phyloP scores from a whole-genome alignment of 2,113 vertebrate species.

The Panthera tigris region DNA sequence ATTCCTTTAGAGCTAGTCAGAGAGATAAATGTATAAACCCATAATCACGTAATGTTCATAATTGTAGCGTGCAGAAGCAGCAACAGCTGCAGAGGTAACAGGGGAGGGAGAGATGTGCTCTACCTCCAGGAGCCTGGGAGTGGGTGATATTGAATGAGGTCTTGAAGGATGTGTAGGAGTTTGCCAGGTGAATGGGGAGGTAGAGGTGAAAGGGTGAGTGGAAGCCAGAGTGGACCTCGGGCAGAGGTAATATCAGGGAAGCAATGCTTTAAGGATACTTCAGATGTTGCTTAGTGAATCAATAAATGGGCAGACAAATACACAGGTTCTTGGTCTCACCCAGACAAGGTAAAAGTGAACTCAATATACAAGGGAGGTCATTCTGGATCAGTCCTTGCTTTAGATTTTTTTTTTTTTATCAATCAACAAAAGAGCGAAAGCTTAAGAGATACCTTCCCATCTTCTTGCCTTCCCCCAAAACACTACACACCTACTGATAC shows the following conservation, averaged over 20 bases:
- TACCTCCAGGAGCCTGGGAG: background rate
- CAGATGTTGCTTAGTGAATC: background rate
- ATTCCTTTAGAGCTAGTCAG: background rate
- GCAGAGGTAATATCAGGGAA: background rate
- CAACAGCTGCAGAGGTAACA: background rate
- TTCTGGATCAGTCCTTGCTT: background rate
- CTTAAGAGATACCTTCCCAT: background rate
- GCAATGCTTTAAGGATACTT: background rate
- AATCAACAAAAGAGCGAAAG: background rate
- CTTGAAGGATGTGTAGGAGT: constrained; percentile 35
- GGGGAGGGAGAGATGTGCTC: background rate
- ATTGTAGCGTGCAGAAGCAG: background rate
- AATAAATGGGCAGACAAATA: background rate
- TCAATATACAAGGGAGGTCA: background rate
- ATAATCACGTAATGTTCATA: background rate
- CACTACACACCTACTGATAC: background rate
- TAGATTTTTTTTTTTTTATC: background rate
- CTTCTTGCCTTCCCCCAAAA: background rate
- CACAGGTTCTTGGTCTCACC: background rate
- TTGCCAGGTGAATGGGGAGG: background rate
- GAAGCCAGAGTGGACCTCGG: background rate
- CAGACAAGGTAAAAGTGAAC: background rate
- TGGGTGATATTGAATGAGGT: background rate
- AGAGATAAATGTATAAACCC: background rate
- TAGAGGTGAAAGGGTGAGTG: background rate